Base-by-base conservation (phyloP, 2,797 vertebrate genomes). In the Luscinia megarhynchos region DNA sequence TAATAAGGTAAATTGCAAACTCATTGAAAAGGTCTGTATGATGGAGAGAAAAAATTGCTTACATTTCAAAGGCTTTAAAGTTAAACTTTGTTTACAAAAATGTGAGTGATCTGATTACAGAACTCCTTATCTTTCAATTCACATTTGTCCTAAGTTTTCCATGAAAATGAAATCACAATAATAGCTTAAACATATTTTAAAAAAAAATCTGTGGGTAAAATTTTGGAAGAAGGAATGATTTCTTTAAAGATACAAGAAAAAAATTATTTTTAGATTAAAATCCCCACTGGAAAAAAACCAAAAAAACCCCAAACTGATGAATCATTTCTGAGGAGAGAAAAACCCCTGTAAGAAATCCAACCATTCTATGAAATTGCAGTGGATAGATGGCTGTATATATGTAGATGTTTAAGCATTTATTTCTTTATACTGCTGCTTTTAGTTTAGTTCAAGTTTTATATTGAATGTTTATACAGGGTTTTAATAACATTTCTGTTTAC, bases 401-500 rank as follows among this genome's bases (percentile, higher is more conserved):
- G 5, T 13, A 38, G 36, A 34, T 30, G 8, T 59, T 89, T 10
- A 90, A 70, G 26, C 59, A 90, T 94, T 96, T 95, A 81, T 91
- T 95, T 93, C 55, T 81, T 92, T 53, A 45, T 41, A n/a, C 4
- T 36, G 3, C 15, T 87, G 62, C 64, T 84, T 94, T 61, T 46
- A 20, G 29, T 88, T 92, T 83, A 94, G 88, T 93, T 90, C 80
- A 91, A 90, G 48, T 64, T 89, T 93, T 75, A 59, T 95, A 84
- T 32, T 73, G 72, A 91, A 93, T 72, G 69, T 85, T 96, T 95
- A 90, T 94, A 83, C 59, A 77, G 74, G 84, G 16, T 89, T 95
- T 94, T 96, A 91, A 90, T 95, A 94, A 91, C 88, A 70, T 95
- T 96, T 96, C 89, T 97, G 89, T 97, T 96, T 97, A 94, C 87